A percentile compares a stretch with the other conserved stretches of the same genome.
These are phyloP conservation scores for Clepsis dumicolana DNA, from an alignment of 2,888 invertebrate species.

Conservation along the genomic window DNA sequence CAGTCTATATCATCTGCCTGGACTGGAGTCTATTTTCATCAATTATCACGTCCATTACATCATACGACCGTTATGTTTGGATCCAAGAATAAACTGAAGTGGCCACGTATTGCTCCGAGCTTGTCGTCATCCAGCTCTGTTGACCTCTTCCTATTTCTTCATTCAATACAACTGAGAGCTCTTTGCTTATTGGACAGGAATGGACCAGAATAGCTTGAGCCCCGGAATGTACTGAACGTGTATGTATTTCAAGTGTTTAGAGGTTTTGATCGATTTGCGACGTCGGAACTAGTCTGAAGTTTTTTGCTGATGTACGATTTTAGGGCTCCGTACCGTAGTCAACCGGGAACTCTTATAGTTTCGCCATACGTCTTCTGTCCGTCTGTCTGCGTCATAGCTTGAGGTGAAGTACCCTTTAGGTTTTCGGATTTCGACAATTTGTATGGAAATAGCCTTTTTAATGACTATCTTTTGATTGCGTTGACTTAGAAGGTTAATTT, in stretches of 20 bases:
- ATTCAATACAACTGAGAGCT: not conserved
- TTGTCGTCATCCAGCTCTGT: not conserved
- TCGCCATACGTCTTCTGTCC: no score
- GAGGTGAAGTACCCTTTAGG: no score
- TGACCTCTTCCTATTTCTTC: not conserved
- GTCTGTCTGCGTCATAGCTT: no score
- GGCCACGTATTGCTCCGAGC: not conserved
- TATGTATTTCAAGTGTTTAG: not conserved
- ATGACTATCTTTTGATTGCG: no score
- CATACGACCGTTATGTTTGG: constrained; percentile 5
- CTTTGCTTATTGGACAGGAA: not conserved
- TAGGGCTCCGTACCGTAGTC: no score
- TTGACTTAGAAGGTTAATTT: no score
- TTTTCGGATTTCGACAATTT: no score
- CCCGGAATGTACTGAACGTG: not conserved
- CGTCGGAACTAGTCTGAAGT: not conserved
- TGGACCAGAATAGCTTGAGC: not conserved
- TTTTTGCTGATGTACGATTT: not conserved
- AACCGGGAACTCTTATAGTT: no score
- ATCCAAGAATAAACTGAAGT: constrained; percentile 13
- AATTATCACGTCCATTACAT: constrained; percentile 12
- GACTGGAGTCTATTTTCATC: constrained; percentile 10
- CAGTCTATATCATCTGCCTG: not conserved
- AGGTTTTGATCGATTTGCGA: not conserved
- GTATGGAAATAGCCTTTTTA: no score